Evolutionary conservation across 2,113 vertebrate species (phyloP), one percentile per base, ranked within the genome.

Genomic region (Cnemophilus loriae): DNA sequence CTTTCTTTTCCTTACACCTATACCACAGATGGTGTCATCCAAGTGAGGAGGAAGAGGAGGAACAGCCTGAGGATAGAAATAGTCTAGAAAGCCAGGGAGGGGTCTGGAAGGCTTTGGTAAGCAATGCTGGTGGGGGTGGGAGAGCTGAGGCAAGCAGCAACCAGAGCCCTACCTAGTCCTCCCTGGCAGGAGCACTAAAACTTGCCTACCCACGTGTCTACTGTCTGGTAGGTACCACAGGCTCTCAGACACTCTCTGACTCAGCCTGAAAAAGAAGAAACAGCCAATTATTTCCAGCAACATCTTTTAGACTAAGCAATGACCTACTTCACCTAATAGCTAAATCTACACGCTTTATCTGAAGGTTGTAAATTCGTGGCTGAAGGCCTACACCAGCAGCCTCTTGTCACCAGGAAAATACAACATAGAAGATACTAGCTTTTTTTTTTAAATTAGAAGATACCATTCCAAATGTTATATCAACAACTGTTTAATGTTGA

Each of bases 131-230:
- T 39, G 9, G 5, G 4, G 7, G 3, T 23, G 10, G 28, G 18
- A 71, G 13, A 39, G 10, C 10, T 73, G 64, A 65, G 53, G 15
- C 28, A 32, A 55, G 46, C 21, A 49, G 21, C 27, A 49, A 7
- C 13, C 32, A 24, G 16, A 61, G 24, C 11, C 75, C 17, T 27
- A 61, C 6, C 11, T 8, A 23, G 24, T 52, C 10, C 18, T 57
- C 27, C 21, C 10, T 5, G 4, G 22, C 28, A 84, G 46, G 17
- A 57, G 13, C 37, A 21, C 9, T 57, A 39, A 46, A 68, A 35
- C 11, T 39, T 56, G 6, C 11, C 16, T 39, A 13, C 23, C 26
- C 18, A 11, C 0, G 5, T 9, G 11, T 9, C 10, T 28, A 2
- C 27, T 33, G 16, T 10, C 20, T 70, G 23, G 27, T 1, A 39